Base-by-base conservation (phyloP, 1,140 invertebrate genomes). In the Anastatus disparis region DNA sequence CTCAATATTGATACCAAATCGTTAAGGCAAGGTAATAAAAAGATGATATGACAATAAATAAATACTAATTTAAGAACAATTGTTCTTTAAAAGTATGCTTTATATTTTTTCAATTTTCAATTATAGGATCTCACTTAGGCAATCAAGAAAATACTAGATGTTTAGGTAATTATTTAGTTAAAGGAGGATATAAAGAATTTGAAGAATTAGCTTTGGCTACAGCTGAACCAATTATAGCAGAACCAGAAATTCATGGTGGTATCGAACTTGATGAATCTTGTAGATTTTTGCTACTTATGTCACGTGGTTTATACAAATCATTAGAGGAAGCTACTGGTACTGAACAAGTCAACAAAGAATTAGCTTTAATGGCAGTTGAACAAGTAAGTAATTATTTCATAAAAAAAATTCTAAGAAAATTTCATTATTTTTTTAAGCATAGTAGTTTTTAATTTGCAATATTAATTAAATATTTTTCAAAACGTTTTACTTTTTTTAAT, bases 161-260 rank as follows among this genome's bases (percentile, higher is more conserved):
- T 77, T 84, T 97, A 22, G 95, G 95, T n/a, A 96, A 97, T 84
- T 96, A 95, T 79, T 85, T 93, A 70, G 91, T 96, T 0, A 97
- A 97, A 85, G 93, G 92, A 2, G 91, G 92, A 4, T 96, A 95
- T 75, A 93, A 91, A 81, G 94, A 96, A 67, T 93, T 94, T 78
- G 92, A 94, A 20, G 89, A 91, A 69, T 84, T 94, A 64, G 85
- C 88, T 29, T 77, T 83, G 46, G 93, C 94, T 0, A 81, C 80
- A 4, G 83, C 89, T 6, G 94, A 96, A 78, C 95, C 95, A 3
- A 91, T 97, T 7, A 92, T 95, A 35, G 90, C 94, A 1, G 90
- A 93, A 66, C 94, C 95, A 0, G 93, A 95, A 86, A 93, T 97
- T 72, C 89, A 91, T 76, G 93, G 91, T 8, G 92, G 92, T 1